Evolutionary conservation across 1,140 invertebrate genomes (phyloP), one percentile per base, ranked within the genome.

Genomic region (Cardiocondyla obscurior): DNA sequence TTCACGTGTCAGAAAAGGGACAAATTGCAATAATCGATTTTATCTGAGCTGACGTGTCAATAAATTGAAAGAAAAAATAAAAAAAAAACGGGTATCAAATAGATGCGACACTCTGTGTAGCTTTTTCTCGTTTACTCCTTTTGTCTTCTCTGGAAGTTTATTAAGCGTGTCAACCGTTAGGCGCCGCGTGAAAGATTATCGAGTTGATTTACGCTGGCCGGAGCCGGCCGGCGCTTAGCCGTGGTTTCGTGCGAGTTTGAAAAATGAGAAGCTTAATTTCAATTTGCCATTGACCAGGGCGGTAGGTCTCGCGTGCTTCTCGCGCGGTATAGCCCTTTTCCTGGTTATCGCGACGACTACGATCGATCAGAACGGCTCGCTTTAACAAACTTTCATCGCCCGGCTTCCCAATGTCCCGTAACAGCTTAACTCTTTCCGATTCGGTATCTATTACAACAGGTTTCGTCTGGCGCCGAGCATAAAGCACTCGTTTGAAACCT

Each of bases 261-360:
- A 87, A 87, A 84, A 87, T 84, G 82, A 72, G 58, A 30, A 83
- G 85, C 74, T 87, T 84, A 84, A 87, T 87, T 87, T 87, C 86
- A 87, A 87, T 87, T 87, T 87, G 85, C 62, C 82, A 81, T 46
- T 82, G 85, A 67, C 33, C 42, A 39, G 16, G 22, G 49, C 39
- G 51, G 85, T 67, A 69, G 55, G 65, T 67, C 62, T 87, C 55
- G 86, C 86, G 86, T 87, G 86, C 46, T 70, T 28, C 69, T 51
- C 53, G 53, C 82, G 55, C 53, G 82, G 81, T 87, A 86, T 85
- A 87, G 30, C 36, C n/a, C 44, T 12, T 53, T 16, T n/a, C n/a
- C 42, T 51, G 69, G 30, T 76, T 87, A 86, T 86, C 85, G 60
- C 69, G 46, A 86, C 64, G 25, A 69, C 44, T 19, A 33, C 14